phyloP scores from a whole-genome alignment of 2,888 invertebrate species.

The Pyralis farinalis region DNA sequence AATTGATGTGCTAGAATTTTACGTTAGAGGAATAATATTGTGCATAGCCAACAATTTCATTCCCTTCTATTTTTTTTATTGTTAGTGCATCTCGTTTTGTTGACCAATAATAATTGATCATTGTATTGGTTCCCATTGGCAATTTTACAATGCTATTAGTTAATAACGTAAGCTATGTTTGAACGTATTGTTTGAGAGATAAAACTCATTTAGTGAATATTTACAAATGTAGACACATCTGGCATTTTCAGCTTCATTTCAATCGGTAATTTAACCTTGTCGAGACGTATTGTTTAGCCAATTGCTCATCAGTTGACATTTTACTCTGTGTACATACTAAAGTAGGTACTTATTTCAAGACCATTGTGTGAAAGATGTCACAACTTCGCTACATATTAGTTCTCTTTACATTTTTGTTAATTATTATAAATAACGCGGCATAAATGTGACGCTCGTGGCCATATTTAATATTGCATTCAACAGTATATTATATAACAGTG shows the following conservation, averaged over 20 bases:
- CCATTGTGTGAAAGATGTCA: not conserved
- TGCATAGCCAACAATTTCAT: slow-evolving; percentile 15
- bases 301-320: slow-evolving; percentile 22
- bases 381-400: too few species aligned
- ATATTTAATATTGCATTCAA: too few species aligned
- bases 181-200: too few species aligned
- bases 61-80: slow-evolving; percentile 8
- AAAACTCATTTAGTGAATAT: slow-evolving; percentile 9
- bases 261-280: slow-evolving; percentile 18
- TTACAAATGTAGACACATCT: slow-evolving; percentile 8
- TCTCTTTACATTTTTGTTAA: too few species aligned
- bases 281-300: slow-evolving; percentile 23
- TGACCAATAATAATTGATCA: slow-evolving; percentile 18
- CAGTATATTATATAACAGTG: too few species aligned
- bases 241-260: slow-evolving; percentile 7
- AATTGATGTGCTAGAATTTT: slow-evolving; percentile 7
- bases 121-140: too few species aligned
- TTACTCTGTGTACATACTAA: not conserved
- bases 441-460: too few species aligned
- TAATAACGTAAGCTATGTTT: too few species aligned
- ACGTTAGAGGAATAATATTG: not conserved
- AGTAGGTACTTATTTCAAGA: not conserved
- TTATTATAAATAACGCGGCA: too few species aligned
- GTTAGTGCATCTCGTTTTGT: slow-evolving; percentile 20
- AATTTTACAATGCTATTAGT: too few species aligned